These are phyloP conservation scores for Orthonychiurus folsomi DNA, from an alignment of 2,888 invertebrate genomes.

Conservation along the genomic window DNA sequence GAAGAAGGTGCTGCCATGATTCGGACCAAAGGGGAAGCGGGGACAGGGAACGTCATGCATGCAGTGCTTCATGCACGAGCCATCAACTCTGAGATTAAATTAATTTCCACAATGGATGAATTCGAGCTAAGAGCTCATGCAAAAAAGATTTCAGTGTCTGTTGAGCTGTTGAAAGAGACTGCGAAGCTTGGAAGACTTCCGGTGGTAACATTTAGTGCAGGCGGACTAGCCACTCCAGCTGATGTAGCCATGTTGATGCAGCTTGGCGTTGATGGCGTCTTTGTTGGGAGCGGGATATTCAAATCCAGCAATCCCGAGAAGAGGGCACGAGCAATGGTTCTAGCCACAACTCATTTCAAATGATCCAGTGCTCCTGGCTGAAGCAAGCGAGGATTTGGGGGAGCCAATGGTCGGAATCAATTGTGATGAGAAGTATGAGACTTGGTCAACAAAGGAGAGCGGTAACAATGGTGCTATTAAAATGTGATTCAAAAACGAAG, in stretches of 20 bases:
- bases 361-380: background rate
- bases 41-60: conserved; percentile 7
- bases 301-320: conserved; percentile 2
- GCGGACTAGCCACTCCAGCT: conserved; percentile 9
- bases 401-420: conserved; percentile 8
- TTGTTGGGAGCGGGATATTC: conserved; percentile 10
- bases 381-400: conserved; percentile 6
- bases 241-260: conserved; percentile 9
- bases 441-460: conserved; percentile 1
- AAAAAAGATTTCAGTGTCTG: background rate
- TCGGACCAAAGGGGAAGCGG: conserved; percentile 10
- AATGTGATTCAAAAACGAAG: no score
- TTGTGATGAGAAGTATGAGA: background rate
- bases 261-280: conserved; percentile 8
- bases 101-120: background rate
- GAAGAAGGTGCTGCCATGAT: conserved; percentile 11
- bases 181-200: background rate
- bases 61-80: conserved; percentile 6
- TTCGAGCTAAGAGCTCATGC: background rate
- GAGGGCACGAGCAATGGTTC: conserved; percentile 9
- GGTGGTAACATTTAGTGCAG: conserved; percentile 8
- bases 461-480: no score
- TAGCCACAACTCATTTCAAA: conserved; percentile 10
- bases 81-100: background rate
- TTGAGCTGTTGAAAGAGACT: conserved; percentile 5